These are phyloP conservation scores for Unio delphinus DNA, from an alignment of 2,888 invertebrate genomes.

Conservation along the genomic window DNA sequence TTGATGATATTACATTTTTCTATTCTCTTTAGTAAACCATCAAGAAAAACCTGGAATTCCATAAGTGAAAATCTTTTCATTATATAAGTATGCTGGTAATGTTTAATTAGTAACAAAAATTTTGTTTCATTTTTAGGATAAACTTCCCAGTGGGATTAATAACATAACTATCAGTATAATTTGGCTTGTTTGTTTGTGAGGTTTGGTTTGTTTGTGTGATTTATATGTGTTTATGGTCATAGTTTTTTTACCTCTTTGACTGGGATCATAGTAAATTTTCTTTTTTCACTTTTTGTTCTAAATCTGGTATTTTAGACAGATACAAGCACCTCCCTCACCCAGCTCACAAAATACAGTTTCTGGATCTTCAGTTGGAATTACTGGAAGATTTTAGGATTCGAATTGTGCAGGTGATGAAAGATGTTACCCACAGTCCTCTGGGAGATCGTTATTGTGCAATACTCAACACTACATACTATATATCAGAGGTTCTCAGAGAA, in stretches of 20 bases:
- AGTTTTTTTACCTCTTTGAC: no score
- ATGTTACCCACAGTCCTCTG: conserved; percentile 74
- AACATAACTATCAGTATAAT: no score
- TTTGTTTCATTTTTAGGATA: not conserved
- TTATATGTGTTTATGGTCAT: no score
- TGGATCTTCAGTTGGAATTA: conserved; percentile 89
- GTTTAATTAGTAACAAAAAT: not conserved
- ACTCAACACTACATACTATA: conserved; percentile 82
- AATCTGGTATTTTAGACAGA: conserved; percentile 76
- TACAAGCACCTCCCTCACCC: conserved; percentile 87
- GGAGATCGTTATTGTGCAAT: conserved; percentile 78
- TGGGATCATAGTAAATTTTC: no score
- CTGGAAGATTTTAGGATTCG: conserved; percentile 92
- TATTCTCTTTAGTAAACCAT: not conserved
- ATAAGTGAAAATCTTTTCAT: not conserved
- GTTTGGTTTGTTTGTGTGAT: no score
- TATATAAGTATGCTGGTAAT: not conserved
- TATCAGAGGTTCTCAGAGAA: conserved; percentile 81
- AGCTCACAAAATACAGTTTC: conserved; percentile 78
- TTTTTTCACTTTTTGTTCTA: not conserved
- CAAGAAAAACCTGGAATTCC: not conserved
- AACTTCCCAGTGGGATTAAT: not conserved
- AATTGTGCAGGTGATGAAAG: conserved; percentile 83
- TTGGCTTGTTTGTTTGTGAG: no score
- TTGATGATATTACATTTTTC: not conserved